Percentiles rank a stretch among this genome's conserved stretches.
Conservation (phyloP, 2,797 vertebrate species). For the Pipistrellus kuhlii region DNA sequence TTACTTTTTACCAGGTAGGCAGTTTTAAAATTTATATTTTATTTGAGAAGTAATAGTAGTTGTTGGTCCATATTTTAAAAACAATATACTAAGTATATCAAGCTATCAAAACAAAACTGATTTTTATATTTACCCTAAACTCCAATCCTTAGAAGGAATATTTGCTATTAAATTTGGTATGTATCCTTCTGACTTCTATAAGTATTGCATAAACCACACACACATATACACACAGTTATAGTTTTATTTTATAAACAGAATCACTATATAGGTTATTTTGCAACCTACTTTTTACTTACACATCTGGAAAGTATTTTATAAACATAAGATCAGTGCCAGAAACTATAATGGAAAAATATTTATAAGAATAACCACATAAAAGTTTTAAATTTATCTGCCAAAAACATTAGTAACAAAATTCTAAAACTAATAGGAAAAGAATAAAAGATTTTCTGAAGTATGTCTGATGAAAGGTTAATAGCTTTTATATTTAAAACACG, state of each 20-base stretch:
- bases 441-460: conserved; percentile 15
- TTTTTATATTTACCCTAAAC: conserved; percentile 16
- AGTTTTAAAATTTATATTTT: conserved; percentile 31
- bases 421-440: conserved; percentile 14
- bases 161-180: conserved; percentile 44
- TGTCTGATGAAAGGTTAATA: conserved; percentile 19
- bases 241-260: neutral
- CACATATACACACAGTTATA: neutral
- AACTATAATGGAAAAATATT: conserved; percentile 25
- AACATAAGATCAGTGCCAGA: neutral
- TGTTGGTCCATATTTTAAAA: neutral
- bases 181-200: neutral
- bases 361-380: conserved; percentile 30
- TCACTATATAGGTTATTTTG: neutral
- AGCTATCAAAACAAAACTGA: conserved; percentile 24
- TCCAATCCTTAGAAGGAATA: neutral
- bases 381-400: neutral
- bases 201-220: neutral
- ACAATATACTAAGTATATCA: neutral
- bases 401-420: conserved; percentile 35
- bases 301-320: conserved; percentile 48
- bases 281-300: conserved; percentile 23
- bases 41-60: neutral
- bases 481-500: conserved; percentile 34
- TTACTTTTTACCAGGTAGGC: conserved; percentile 18